These are phyloP conservation scores for Cryptophagus acutangulus DNA, from an alignment of 2,888 invertebrate genomes.

Conservation along the genomic window DNA sequence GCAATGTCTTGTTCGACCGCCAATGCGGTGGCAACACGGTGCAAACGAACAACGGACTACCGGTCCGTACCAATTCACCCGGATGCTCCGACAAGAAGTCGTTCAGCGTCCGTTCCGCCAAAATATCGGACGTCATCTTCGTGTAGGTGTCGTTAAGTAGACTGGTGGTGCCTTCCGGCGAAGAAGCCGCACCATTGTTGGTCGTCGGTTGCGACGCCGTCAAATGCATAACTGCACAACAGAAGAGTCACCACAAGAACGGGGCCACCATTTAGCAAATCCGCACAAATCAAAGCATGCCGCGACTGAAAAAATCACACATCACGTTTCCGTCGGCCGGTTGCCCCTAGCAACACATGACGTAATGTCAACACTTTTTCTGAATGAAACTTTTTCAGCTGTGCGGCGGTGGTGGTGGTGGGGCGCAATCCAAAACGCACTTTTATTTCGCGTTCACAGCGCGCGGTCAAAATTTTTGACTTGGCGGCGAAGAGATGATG, in stretches of 20 bases:
- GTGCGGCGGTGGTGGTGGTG: too few relatives aligned
- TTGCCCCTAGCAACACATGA: conserved; percentile 47
- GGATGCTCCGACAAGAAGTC: conserved; percentile 85
- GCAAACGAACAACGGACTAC: conserved; percentile 89
- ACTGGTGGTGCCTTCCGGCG: conserved; percentile 66
- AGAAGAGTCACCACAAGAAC: too few relatives aligned
- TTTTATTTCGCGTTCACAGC: conserved; percentile 14
- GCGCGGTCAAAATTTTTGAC: conserved; percentile 13
- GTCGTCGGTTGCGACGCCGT: conserved; percentile 51
- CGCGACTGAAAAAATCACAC: too few relatives aligned
- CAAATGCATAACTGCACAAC: conserved; percentile 48
- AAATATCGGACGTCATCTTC: conserved; percentile 70
- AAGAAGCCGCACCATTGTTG: conserved; percentile 56
- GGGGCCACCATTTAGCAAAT: too few relatives aligned
- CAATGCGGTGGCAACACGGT: conserved; percentile 92
- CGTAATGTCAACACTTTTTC: conserved; percentile 49
- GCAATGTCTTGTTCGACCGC: conserved; percentile 95
- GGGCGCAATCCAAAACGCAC: too few relatives aligned
- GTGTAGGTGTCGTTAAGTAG: conserved; percentile 77
- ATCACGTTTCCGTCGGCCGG: conserved; percentile 29
- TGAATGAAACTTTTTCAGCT: conserved; percentile 62
- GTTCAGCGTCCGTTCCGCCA: conserved; percentile 79
- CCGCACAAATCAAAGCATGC: too few relatives aligned
- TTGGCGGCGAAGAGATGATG: too few relatives aligned
- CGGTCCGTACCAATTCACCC: conserved; percentile 88